A percentile compares a stretch with the other conserved stretches of the same genome.
phyloP scores from a whole-genome alignment of 2,797 vertebrate species.

The Phylloscopus collybita region DNA sequence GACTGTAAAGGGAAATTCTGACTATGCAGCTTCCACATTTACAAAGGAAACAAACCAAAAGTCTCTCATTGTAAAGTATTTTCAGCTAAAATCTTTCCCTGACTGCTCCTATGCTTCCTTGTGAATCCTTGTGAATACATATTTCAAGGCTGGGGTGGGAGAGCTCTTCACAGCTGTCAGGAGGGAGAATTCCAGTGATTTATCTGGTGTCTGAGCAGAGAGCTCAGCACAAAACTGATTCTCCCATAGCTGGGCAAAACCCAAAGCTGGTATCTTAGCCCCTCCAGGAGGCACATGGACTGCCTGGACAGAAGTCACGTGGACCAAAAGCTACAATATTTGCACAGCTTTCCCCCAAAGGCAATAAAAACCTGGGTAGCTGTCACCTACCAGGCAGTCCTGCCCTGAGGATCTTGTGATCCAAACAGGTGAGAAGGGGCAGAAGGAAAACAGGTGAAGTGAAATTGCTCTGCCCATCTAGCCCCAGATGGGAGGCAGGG shows the following conservation, averaged over 20 bases:
- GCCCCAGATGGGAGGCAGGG: not conserved
- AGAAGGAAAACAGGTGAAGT: not conserved
- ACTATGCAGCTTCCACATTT: not conserved
- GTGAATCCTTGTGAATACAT: no score
- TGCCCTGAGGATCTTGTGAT: not conserved
- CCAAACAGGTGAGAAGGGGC: not conserved
- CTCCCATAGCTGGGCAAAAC: not conserved
- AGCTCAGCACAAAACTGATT: not conserved
- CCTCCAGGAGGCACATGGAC: accelerated
- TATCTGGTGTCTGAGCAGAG: not conserved
- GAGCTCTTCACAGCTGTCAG: not conserved
- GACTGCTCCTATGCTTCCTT: not conserved
- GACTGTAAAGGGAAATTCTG: not conserved
- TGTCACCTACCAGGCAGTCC: not conserved
- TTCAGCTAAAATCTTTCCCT: not conserved
- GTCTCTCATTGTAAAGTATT: not conserved
- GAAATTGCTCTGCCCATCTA: not conserved
- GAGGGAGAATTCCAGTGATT: not conserved
- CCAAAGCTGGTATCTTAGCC: not conserved
- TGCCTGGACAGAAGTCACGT: not conserved
- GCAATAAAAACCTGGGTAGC: not conserved
- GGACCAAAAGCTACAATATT: not conserved
- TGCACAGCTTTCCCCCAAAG: not conserved
- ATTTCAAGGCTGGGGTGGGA: not conserved
- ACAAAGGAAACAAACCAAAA: not conserved